Conservation (phyloP, 2,888 invertebrate species). For the Thereva nobilitata region DNA sequence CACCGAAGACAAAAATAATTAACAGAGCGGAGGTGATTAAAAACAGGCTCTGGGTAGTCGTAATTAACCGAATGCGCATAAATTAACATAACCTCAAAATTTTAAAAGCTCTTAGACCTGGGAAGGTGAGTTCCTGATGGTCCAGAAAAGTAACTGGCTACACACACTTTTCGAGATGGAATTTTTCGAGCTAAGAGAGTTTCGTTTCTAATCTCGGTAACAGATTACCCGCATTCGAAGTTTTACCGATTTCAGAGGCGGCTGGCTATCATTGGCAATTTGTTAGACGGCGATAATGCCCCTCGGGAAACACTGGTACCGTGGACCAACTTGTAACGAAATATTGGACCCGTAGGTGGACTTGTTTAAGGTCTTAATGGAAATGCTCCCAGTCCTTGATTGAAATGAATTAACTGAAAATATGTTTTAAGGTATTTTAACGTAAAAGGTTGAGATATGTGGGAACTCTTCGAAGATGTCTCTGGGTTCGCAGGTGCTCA, state of each 20-base stretch:
- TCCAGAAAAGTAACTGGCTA: constrained; percentile 3
- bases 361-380: too few relatives aligned
- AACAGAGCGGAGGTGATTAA: constrained; percentile 20
- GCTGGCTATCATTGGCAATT: constrained; percentile 30
- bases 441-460: too few relatives aligned
- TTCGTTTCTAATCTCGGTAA: constrained; percentile 19
- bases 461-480: too few relatives aligned
- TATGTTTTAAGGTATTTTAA: too few relatives aligned
- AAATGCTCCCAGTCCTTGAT: too few relatives aligned
- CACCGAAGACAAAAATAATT: not conserved
- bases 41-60: constrained; percentile 20
- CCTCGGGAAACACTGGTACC: constrained; percentile 7
- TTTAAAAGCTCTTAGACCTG: constrained; percentile 18
- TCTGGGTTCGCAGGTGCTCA: too few relatives aligned
- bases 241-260: constrained; percentile 5
- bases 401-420: too few relatives aligned
- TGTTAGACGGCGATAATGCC: constrained; percentile 27
- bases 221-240: constrained; percentile 29
- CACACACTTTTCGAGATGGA: not conserved
- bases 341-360: too few relatives aligned
- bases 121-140: constrained; percentile 7
- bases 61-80: constrained; percentile 34
- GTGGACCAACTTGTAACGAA: too few relatives aligned
- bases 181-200: not conserved
- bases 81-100: constrained; percentile 24